Conservation (phyloP, 2,797 vertebrate species). For the Neosalanx taihuensis region DNA sequence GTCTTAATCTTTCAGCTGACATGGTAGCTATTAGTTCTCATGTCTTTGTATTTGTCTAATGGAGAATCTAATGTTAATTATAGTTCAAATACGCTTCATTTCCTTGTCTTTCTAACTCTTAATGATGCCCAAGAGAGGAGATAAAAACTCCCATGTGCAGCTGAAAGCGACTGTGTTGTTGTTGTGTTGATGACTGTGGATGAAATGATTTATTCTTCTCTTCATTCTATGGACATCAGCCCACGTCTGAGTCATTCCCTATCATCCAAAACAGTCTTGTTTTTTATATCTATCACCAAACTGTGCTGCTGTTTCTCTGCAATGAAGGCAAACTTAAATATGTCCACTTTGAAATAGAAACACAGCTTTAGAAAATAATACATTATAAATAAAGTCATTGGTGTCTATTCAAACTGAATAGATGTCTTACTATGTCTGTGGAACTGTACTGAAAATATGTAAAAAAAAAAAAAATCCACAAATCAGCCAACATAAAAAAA, state of each 20-base stretch:
- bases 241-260: neutral
- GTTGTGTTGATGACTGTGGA: neutral
- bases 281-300: conserved; percentile 30
- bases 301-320: neutral
- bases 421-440: neutral
- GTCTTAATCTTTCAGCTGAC: neutral
- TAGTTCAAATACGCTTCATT: neutral
- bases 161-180: neutral
- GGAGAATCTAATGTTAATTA: conserved; percentile 1
- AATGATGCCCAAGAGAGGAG: neutral
- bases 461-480: neutral
- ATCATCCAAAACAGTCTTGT: neutral
- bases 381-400: neutral
- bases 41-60: neutral
- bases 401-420: neutral
- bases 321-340: neutral
- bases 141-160: neutral
- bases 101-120: neutral
- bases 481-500: too few relatives aligned
- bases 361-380: neutral
- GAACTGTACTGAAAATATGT: neutral
- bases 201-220: neutral
- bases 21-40: neutral
- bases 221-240: neutral
- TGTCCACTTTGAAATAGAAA: neutral